Percentiles rank a stretch among this genome's conserved stretches.
These are phyloP conservation scores for Microdon myrmicae DNA, from an alignment of 2,888 invertebrate genomes.

Conservation along the genomic window DNA sequence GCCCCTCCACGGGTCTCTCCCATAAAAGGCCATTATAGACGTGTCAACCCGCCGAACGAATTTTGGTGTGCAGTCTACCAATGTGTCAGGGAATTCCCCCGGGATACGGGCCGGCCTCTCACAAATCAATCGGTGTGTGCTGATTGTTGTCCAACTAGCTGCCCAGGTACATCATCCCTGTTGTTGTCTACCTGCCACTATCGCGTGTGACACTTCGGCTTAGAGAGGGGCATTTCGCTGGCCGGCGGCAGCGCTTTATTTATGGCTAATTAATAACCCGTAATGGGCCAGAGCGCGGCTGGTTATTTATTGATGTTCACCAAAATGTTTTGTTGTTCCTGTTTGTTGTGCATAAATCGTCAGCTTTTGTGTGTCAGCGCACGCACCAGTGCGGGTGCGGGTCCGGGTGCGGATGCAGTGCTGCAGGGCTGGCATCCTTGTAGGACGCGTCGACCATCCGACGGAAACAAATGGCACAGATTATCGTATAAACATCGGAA, in stretches of 20 bases:
- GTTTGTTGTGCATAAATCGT: slow-evolving; percentile 48
- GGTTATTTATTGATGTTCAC: slow-evolving; percentile 46
- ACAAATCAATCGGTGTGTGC: slow-evolving; percentile 33
- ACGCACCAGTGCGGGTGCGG: too few species aligned
- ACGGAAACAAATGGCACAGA: too few species aligned
- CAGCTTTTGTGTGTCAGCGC: too few species aligned
- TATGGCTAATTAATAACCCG: slow-evolving; percentile 50
- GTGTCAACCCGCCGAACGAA: slow-evolving; percentile 22
- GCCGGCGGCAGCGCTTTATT: slow-evolving; percentile 28
- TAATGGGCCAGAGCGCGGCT: slow-evolving; percentile 43
- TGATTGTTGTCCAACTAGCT: not conserved
- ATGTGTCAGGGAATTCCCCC: slow-evolving; percentile 32
- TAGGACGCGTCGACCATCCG: too few species aligned
- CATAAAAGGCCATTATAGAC: slow-evolving; percentile 38
- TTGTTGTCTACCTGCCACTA: not conserved
- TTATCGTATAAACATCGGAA: slow-evolving; percentile 36
- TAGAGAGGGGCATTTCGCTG: not conserved
- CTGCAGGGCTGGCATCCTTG: too few species aligned
- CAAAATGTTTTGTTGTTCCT: slow-evolving; percentile 40
- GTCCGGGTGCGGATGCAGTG: too few species aligned
- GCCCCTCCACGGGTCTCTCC: slow-evolving; percentile 42
- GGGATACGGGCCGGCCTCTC: slow-evolving; percentile 20
- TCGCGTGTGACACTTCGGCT: slow-evolving; percentile 5
- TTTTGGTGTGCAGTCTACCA: slow-evolving; percentile 2
- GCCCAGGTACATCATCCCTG: not conserved